Evolutionary conservation across 2,113 vertebrate genomes (phyloP).

Genomic region (Nothobranchius furzeri): DNA sequence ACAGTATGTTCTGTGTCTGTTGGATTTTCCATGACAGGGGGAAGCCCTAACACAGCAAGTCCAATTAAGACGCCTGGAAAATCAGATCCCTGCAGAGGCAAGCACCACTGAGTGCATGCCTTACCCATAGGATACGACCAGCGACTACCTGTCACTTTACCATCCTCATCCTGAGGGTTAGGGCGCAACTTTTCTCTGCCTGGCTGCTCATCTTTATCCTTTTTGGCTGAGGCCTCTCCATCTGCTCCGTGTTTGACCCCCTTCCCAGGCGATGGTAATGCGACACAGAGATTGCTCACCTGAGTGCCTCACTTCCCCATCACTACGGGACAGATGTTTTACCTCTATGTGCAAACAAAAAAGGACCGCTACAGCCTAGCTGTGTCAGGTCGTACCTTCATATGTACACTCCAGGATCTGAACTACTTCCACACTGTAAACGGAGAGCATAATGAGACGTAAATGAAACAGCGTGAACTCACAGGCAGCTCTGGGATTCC

Average conservation of each 20-base stretch:
- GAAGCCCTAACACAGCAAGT: conserved; percentile 61
- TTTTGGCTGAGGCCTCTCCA: conserved; percentile 54
- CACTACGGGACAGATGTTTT: conserved; percentile 67
- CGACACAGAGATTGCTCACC: conserved; percentile 59
- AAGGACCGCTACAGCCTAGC: conserved; percentile 34
- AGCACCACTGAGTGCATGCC: conserved; percentile 52
- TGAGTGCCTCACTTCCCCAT: conserved; percentile 70
- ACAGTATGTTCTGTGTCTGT: neutral
- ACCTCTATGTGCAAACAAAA: conserved; percentile 21
- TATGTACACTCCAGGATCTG: conserved; percentile 13
- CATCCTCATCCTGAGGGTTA: conserved; percentile 3
- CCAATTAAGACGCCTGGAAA: conserved; percentile 76
- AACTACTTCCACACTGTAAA: conserved; percentile 10
- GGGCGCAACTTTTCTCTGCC: conserved; percentile 39
- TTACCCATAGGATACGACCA: conserved; percentile 42
- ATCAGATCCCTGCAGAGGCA: conserved; percentile 73
- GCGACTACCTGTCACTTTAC: conserved; percentile 57
- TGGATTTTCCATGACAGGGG: conserved; percentile 49
- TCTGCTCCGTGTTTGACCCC: conserved; percentile 56
- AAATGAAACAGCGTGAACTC: conserved; percentile 58
- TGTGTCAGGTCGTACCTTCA: conserved; percentile 30
- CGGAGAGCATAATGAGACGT: conserved; percentile 37
- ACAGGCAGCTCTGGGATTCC: conserved; percentile 67
- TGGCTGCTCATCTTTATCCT: conserved; percentile 56
- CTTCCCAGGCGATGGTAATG: conserved; percentile 49